phyloP scores from a whole-genome alignment of 2,113 vertebrate species.

The Urocitellus parryii region DNA sequence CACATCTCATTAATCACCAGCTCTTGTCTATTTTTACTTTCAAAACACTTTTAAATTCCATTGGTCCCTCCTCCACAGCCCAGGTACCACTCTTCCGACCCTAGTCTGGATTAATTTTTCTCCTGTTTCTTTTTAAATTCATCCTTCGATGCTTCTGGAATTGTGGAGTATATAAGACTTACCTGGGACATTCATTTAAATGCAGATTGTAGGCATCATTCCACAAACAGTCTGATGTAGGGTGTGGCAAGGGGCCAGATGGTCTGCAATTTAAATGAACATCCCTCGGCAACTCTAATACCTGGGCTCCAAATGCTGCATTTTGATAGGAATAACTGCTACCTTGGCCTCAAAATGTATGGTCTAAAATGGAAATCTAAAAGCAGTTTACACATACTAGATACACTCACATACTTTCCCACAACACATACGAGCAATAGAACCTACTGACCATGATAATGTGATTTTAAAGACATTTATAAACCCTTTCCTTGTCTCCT shows the following conservation, averaged over 20 bases:
- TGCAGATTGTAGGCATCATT: neutral
- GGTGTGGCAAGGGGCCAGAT: neutral
- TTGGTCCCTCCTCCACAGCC: neutral
- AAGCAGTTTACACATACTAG: neutral
- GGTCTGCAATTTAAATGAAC: neutral
- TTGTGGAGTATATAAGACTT: neutral
- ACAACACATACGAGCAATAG: neutral
- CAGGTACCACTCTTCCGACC: neutral
- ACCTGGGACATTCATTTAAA: neutral
- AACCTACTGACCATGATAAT: neutral
- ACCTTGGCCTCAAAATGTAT: neutral
- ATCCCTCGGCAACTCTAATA: neutral
- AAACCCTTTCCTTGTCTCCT: neutral
- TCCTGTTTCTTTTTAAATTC: neutral
- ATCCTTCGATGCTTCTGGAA: neutral
- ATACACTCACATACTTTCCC: neutral
- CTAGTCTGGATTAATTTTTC: neutral
- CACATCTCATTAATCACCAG: neutral
- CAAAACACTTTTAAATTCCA: conserved; percentile 10
- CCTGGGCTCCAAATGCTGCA: neutral
- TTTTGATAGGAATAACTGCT: neutral
- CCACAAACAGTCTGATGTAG: neutral
- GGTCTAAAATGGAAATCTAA: neutral
- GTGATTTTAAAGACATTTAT: neutral
- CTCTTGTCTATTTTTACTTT: neutral